These are phyloP conservation scores for Ciconia stormi DNA, from an alignment of 2,113 vertebrate genomes.

Conservation along the genomic window DNA sequence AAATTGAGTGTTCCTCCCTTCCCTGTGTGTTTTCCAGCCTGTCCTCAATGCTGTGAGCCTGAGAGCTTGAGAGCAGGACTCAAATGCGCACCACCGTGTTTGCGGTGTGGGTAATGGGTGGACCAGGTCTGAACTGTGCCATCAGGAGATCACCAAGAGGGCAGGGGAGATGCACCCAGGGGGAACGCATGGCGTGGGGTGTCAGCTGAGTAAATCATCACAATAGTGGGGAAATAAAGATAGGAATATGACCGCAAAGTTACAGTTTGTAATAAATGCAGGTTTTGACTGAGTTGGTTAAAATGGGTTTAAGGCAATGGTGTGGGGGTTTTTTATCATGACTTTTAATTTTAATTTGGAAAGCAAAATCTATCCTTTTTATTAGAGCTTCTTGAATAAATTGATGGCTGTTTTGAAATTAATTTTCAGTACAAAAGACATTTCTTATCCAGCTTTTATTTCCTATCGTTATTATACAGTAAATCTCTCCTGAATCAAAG, in stretches of 20 bases:
- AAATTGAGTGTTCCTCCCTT: not conserved
- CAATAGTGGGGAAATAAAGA: not conserved
- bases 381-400: not conserved
- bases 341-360: not conserved
- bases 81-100: rapidly evolving
- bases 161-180: not conserved
- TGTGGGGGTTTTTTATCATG: not conserved
- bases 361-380: not conserved
- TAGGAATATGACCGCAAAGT: not conserved
- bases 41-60: not conserved
- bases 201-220: not conserved
- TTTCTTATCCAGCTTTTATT: slow-evolving; percentile 3
- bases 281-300: not conserved
- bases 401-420: not conserved
- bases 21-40: not conserved
- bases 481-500: not conserved
- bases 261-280: not conserved
- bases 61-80: not conserved
- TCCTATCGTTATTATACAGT: not conserved
- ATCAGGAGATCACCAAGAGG: too few relatives aligned
- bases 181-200: rapidly evolving
- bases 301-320: not conserved
- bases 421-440: not conserved
- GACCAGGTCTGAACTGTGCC: not conserved
- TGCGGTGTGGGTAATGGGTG: not conserved